Evolutionary conservation across 1,140 invertebrate genomes (phyloP), one percentile per base, ranked within the genome.

Genomic region (Magallana gigas): DNA sequence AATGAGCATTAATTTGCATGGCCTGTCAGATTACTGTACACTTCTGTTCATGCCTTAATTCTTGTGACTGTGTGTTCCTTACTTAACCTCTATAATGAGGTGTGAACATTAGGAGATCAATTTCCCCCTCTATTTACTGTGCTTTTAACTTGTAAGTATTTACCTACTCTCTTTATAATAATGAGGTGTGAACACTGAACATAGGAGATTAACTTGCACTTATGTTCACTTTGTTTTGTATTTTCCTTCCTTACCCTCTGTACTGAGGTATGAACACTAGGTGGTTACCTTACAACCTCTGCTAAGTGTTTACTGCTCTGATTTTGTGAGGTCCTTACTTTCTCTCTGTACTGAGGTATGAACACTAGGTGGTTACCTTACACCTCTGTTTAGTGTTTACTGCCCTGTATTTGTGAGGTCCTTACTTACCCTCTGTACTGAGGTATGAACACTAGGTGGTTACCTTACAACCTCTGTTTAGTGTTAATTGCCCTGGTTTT

Each of bases 71-170:
- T 23, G 23, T 0, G 57, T 8, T 62, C n/a, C 59, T 48, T 9
- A 90, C 95, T 96, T 95, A 99, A 98, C 98, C 94, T 98, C 98
- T 93, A 98, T 98, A 94, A 97, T 98, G 83, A 99, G 96, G 86
- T n/a, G 14, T 12, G n/a, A 62, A 12, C n/a, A 11, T 16, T 60
- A 23, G 23, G 23, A 23, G 23, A 23, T 23, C 23, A 23, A 23
- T 23, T 23, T 23, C 23, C 23, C 23, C 23, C 23, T 23, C 23
- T 23, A 23, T 23, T 23, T 23, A 23, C 18, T 71, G 68, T 11
- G 4, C 68, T 23, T 71, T n/a, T 23, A 3, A 29, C 36, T 18
- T 68, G 16, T 48, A 58, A 16, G 57, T 62, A 18, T 59, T 48
- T 9, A 89, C 95, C 96, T 95, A 99, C 98, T 98, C 94, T 98